Percentiles rank a stretch among this genome's conserved stretches.
Conservation (phyloP, 2,797 vertebrate genomes). For the Syngnathus acus region DNA sequence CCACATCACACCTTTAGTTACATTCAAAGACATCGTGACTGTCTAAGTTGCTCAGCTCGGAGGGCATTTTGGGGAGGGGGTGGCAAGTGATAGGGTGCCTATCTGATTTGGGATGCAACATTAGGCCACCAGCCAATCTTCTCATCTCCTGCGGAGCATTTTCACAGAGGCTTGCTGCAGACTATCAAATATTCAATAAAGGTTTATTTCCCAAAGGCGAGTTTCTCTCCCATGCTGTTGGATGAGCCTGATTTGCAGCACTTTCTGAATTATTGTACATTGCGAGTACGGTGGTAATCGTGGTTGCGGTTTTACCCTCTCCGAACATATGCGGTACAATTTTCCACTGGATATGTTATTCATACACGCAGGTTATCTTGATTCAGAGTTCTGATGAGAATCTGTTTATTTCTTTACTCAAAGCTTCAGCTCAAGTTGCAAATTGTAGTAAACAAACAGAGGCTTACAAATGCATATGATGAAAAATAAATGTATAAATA, state of each 20-base stretch:
- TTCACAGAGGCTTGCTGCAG: neutral
- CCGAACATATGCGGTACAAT: neutral
- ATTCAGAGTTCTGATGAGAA: neutral
- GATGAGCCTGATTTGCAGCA: constrained; percentile 1
- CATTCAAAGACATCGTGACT: neutral
- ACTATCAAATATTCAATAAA: constrained; percentile 9
- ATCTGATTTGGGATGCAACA: constrained; percentile 6
- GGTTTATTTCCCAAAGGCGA: constrained; percentile 8
- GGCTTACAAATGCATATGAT: neutral
- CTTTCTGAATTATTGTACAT: neutral
- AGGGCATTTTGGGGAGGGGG: neutral
- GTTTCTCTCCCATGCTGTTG: neutral
- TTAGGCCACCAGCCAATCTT: constrained; percentile 8
- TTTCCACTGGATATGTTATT: neutral
- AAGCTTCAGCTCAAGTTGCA: neutral
- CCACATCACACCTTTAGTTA: neutral
- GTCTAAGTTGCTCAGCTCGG: neutral
- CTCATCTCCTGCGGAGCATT: constrained; percentile 6
- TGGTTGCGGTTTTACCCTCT: neutral
- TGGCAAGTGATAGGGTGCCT: neutral
- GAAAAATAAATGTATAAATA: neutral
- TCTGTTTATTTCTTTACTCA: neutral
- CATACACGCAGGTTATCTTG: neutral
- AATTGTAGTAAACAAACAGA: neutral
- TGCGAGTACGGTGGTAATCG: neutral